A percentile compares a stretch with the other conserved stretches of the same genome.
These are phyloP conservation scores for Boloria selene DNA, from an alignment of 2,888 invertebrate species.

Conservation along the genomic window DNA sequence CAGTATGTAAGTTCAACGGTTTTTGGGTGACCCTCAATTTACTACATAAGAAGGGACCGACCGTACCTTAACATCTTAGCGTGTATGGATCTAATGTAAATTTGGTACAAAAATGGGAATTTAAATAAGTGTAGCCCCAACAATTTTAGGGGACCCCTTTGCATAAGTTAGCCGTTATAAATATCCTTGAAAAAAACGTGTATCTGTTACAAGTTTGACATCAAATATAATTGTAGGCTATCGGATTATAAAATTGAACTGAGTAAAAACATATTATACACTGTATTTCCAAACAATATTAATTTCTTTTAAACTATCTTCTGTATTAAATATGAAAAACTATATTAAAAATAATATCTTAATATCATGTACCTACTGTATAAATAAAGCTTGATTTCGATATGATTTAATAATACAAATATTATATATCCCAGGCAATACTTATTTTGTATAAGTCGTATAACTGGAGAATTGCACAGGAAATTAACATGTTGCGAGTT, in stretches of 20 bases:
- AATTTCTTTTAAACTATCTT: too few species aligned
- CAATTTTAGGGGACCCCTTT: conserved; percentile 56
- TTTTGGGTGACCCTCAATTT: conserved; percentile 81
- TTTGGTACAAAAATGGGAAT: conserved; percentile 79
- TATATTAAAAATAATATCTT: not conserved
- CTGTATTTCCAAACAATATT: too few species aligned
- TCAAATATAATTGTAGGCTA: not conserved
- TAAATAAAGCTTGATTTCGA: conserved; percentile 37
- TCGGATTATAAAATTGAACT: too few species aligned
- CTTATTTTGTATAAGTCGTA: conserved; percentile 22
- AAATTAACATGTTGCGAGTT: conserved; percentile 77
- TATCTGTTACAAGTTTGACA: conserved; percentile 41
- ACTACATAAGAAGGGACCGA: conserved; percentile 76
- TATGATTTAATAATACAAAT: not conserved
- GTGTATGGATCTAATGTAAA: conserved; percentile 77
- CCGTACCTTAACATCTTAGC: conserved; percentile 71
- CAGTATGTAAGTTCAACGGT: conserved; percentile 72
- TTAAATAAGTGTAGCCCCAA: conserved; percentile 77
- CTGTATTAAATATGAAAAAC: not conserved
- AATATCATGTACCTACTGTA: not conserved
- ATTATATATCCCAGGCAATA: not conserved
- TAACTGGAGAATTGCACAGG: conserved; percentile 55
- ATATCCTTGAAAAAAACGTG: conserved; percentile 56
- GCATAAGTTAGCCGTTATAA: conserved; percentile 72
- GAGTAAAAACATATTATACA: too few species aligned